phyloP scores from a whole-genome alignment of 2,888 invertebrate genomes.

The Augiades crinisus region DNA sequence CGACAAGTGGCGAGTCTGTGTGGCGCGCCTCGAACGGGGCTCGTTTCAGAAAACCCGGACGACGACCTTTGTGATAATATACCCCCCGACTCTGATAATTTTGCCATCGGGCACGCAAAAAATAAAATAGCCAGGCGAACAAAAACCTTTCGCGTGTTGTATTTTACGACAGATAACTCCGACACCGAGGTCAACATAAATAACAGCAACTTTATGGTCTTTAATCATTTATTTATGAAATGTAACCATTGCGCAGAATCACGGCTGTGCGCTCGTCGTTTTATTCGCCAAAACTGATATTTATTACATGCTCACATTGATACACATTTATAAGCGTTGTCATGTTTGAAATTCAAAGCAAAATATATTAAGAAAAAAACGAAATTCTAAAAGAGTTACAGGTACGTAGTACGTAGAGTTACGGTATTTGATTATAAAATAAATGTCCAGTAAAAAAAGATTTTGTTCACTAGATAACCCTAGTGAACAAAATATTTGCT shows the following conservation, averaged over 20 bases:
- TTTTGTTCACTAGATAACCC: too few species aligned
- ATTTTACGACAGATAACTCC: constrained; percentile 31
- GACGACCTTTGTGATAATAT: constrained; percentile 25
- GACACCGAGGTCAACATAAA: constrained; percentile 31
- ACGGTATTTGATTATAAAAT: too few species aligned
- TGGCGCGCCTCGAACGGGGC: constrained; percentile 4
- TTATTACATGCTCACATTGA: not conserved
- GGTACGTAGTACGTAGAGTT: too few species aligned
- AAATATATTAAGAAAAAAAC: not conserved
- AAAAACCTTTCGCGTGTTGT: constrained; percentile 28
- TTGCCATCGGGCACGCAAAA: constrained; percentile 10
- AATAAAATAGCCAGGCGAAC: constrained; percentile 21
- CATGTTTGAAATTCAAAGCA: too few species aligned
- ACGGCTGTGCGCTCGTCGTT: constrained; percentile 1
- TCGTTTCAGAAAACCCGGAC: constrained; percentile 20
- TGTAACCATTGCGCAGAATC: constrained; percentile 6
- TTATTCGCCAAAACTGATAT: constrained; percentile 1
- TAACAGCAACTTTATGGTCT: constrained; percentile 29
- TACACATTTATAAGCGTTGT: not conserved
- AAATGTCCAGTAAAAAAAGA: too few species aligned
- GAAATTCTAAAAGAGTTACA: not conserved
- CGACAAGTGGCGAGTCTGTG: constrained; percentile 26
- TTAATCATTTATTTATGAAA: constrained; percentile 29
- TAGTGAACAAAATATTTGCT: too few species aligned
- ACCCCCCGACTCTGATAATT: constrained; percentile 16